Base-by-base conservation (phyloP, 1,140 invertebrate species). In the Myzus persicae region DNA sequence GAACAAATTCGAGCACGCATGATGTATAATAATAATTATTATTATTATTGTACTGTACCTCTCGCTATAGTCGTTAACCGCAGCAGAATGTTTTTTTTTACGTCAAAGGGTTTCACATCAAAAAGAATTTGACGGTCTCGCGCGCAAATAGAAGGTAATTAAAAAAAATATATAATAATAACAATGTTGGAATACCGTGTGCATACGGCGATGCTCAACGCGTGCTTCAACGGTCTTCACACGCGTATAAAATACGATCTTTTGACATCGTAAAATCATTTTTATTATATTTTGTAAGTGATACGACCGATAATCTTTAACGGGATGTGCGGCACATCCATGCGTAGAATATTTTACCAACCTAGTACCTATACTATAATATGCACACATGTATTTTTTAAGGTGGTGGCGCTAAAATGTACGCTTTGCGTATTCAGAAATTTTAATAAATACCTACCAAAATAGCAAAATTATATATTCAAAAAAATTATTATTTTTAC, bases 61-160 rank as follows among this genome's bases (percentile, higher is more conserved):
- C 38, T 84, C 24, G 26, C 11, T 87, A 44, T 87, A 44, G 84
- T 87, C 31, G 59, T n/a, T 44, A 87, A 44, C 42, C 4, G 36
- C 42, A 38, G 42, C 11, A n/a, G 84, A 87, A 44, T 44, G 36
- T 31, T 44, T 87, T 44, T 85, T 87, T 87, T 87, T 87, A n/a
- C 22, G 40, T 44, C 84, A 87, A 46, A 87, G 42, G 42, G 42
- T 87, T 87, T 44, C 84, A 87, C 40, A 87, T 87, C 84, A 87
- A 87, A 87, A 44, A 87, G 40, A 87, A 87, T 44, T 87, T 87
- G 42, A 87, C 31, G 42, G 42, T 87, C 36, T 6, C 36, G 42
- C 84, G 31, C 26, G 42, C 31, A 87, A 26, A 87, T 76, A 76
- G 59, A 76, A 76, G 59, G 59, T 76, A 76, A 76, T 76, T 76